Percentiles rank a stretch among this genome's conserved stretches.
phyloP scores from a whole-genome alignment of 2,113 vertebrate genomes.

The Octodon degus region DNA sequence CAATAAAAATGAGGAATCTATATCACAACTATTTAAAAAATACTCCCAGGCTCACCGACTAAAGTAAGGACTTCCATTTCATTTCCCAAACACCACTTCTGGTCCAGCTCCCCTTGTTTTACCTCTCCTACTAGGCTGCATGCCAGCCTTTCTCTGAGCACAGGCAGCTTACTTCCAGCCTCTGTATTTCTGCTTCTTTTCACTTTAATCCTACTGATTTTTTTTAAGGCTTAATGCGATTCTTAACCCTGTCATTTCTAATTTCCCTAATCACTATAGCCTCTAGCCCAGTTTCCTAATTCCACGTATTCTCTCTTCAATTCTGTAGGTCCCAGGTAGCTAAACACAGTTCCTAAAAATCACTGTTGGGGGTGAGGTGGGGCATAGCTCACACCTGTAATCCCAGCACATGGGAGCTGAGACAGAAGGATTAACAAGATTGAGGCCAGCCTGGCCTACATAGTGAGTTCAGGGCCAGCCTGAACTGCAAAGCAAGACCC shows the following conservation, averaged over 20 bases:
- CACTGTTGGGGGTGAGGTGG: too few species aligned
- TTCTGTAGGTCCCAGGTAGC: not conserved
- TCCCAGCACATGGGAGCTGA: not conserved
- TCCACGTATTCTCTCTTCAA: not conserved
- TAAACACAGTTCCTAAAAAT: slow-evolving; percentile 27
- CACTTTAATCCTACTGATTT: not conserved
- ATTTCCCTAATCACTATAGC: slow-evolving; percentile 25
- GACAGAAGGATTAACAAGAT: not conserved
- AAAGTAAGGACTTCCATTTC: not conserved
- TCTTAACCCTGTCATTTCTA: not conserved
- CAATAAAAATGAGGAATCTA: not conserved
- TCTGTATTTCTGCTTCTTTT: not conserved
- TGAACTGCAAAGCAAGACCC: not conserved
- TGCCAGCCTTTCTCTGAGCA: not conserved
- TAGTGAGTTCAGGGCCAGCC: not conserved
- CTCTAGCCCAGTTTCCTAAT: not conserved
- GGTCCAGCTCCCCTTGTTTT: not conserved
- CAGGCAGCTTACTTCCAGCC: not conserved
- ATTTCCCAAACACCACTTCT: not conserved
- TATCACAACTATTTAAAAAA: slow-evolving; percentile 33
- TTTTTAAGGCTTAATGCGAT: not conserved
- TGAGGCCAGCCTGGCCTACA: not conserved
- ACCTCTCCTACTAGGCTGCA: not conserved
- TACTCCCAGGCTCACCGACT: not conserved
- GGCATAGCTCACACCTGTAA: not conserved